A percentile compares a stretch with the other conserved stretches of the same genome.
Evolutionary conservation across 2,113 vertebrate species (phyloP).

Genomic region (Taurulus bubalis): DNA sequence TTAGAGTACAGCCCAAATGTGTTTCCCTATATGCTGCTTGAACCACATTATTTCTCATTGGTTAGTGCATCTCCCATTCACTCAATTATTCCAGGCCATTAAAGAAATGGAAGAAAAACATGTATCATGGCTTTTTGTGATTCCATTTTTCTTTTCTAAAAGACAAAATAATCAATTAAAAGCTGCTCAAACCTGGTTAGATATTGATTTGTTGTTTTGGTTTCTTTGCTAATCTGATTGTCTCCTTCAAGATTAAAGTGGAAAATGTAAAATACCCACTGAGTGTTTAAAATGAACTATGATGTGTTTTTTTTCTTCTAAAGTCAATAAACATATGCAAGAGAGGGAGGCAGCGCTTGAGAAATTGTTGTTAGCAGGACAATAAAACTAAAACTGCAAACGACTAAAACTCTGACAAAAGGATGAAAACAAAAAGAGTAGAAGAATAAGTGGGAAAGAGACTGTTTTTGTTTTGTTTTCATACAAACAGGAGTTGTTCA

Average conservation of each 20-base stretch:
- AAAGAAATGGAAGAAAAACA: conserved; percentile 12
- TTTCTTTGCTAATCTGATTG: conserved; percentile 16
- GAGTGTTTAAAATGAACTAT: conserved; percentile 17
- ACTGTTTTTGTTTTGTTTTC: background rate
- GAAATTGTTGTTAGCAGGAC: background rate
- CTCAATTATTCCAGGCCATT: conserved; percentile 34
- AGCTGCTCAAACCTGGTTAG: background rate
- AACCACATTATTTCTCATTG: conserved; percentile 40
- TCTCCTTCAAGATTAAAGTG: background rate
- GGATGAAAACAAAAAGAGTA: background rate
- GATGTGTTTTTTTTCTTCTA: conserved; percentile 6
- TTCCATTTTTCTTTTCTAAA: conserved; percentile 15
- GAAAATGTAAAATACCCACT: background rate
- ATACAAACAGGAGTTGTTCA: background rate
- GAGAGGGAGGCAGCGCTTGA: background rate
- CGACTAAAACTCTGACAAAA: background rate
- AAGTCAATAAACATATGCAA: background rate
- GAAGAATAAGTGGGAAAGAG: background rate
- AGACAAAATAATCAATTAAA: conserved; percentile 9
- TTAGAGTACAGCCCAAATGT: conserved; percentile 38
- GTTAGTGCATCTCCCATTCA: conserved; percentile 21
- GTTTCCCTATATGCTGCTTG: conserved; percentile 39
- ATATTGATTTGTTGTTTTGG: conserved; percentile 8
- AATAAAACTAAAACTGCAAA: background rate
- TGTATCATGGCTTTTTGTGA: background rate